phyloP scores from a whole-genome alignment of 64 coral and sea anemone genomes.

The Stichodactyla mertensii region DNA sequence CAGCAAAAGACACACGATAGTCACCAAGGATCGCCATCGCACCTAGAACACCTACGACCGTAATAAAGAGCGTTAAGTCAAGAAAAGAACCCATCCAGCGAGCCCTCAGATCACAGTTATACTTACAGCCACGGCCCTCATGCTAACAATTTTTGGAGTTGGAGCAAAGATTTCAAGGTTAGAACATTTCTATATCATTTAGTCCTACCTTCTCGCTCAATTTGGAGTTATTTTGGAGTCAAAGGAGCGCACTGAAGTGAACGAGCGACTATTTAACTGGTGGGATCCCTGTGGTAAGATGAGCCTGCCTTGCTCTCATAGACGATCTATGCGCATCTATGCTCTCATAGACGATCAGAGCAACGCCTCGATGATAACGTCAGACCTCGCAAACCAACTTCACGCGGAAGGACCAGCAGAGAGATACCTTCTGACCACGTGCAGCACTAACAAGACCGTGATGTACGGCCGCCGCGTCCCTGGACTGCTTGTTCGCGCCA shows the following conservation, averaged over 20 bases:
- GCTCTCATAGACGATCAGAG: slow-evolving; percentile 23
- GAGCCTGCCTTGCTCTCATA: too few species aligned
- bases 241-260: background rate
- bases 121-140: background rate
- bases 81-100: background rate
- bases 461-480: background rate
- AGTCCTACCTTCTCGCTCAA: background rate
- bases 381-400: slow-evolving; percentile 4
- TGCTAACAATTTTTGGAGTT: background rate
- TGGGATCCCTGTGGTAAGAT: slow-evolving; percentile 8
- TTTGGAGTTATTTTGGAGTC: background rate
- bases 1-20: background rate
- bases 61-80: background rate
- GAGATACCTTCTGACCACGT: slow-evolving; percentile 17
- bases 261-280: background rate
- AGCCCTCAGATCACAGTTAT: background rate
- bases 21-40: background rate
- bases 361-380: slow-evolving; percentile 10
- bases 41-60: background rate
- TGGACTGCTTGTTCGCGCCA: too few species aligned
- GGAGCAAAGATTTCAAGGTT: background rate
- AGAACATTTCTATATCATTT: background rate
- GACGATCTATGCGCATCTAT: background rate
- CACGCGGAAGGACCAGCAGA: background rate
- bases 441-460: background rate